phyloP scores from a whole-genome alignment of 2,113 vertebrate genomes.

The human (Homo sapiens) region DNA sequence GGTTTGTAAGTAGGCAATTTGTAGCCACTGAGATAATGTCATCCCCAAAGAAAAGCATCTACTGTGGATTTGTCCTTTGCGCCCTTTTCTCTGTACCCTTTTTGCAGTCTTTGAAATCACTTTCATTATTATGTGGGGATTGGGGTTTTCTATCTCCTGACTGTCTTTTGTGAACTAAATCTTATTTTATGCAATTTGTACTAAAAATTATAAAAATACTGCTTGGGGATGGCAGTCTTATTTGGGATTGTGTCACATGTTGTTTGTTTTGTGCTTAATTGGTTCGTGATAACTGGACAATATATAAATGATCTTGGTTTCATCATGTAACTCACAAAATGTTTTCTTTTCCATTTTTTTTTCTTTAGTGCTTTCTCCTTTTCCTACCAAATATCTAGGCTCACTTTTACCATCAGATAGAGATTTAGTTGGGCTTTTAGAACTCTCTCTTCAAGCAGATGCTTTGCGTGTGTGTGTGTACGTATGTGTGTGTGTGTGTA shows the following conservation, averaged over 20 bases:
- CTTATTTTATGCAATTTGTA: not conserved
- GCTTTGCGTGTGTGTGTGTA: not conserved
- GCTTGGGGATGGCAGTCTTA: not conserved
- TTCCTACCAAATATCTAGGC: not conserved
- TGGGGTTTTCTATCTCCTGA: not conserved
- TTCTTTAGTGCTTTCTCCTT: not conserved
- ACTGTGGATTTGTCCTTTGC: not conserved
- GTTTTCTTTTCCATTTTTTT: not conserved
- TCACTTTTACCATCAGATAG: not conserved
- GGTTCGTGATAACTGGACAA: not conserved
- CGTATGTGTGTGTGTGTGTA: not conserved
- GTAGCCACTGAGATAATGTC: not conserved
- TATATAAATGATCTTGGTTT: not conserved
- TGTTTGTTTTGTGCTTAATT: not conserved
- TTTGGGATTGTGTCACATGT: not conserved
- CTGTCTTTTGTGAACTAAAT: not conserved
- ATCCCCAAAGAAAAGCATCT: not conserved
- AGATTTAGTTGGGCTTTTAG: not conserved
- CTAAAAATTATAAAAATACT: not conserved
- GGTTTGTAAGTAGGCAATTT: not conserved
- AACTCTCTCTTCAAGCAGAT: not conserved
- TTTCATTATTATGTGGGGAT: not conserved
- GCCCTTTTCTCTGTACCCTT: fast-evolving
- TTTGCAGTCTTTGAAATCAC: not conserved
- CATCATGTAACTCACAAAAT: not conserved